phyloP scores from a whole-genome alignment of 2,888 invertebrate genomes.

The Pollenia amentaria region DNA sequence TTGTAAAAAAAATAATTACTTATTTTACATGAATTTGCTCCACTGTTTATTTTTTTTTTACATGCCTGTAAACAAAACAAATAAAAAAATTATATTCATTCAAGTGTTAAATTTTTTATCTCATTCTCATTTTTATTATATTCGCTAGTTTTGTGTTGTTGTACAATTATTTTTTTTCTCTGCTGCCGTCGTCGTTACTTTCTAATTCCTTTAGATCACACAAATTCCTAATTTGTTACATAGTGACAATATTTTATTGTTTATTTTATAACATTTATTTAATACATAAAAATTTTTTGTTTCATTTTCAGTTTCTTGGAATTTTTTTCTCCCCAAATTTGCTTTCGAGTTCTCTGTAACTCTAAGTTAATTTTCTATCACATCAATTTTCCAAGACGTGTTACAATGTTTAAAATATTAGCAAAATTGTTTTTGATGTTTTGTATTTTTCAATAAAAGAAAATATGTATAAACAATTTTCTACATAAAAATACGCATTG shows the following conservation, averaged over 20 bases:
- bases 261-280: constrained; percentile 49
- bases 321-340: constrained; percentile 23
- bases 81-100: constrained; percentile 17
- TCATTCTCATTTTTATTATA: not conserved
- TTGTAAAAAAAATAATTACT: no score
- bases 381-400: constrained; percentile 77
- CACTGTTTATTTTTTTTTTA: not conserved
- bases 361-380: constrained; percentile 82
- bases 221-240: constrained; percentile 70
- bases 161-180: constrained; percentile 9
- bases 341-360: constrained; percentile 60
- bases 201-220: constrained; percentile 62
- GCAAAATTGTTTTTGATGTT: constrained; percentile 10
- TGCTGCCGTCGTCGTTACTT: constrained; percentile 13
- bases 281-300: constrained; percentile 23
- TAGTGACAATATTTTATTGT: constrained; percentile 70
- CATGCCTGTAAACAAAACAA: not conserved
- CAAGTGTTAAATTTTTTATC: constrained; percentile 2
- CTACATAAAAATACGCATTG: constrained; percentile 10
- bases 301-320: not conserved
- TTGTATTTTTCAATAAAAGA: not conserved
- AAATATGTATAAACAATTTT: constrained; percentile 23
- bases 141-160: constrained; percentile 1
- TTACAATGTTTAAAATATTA: constrained; percentile 67
- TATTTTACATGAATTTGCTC: not conserved